Evolutionary conservation across 1,140 invertebrate species (phyloP).

Genomic region (Asbolus verrucosus): DNA sequence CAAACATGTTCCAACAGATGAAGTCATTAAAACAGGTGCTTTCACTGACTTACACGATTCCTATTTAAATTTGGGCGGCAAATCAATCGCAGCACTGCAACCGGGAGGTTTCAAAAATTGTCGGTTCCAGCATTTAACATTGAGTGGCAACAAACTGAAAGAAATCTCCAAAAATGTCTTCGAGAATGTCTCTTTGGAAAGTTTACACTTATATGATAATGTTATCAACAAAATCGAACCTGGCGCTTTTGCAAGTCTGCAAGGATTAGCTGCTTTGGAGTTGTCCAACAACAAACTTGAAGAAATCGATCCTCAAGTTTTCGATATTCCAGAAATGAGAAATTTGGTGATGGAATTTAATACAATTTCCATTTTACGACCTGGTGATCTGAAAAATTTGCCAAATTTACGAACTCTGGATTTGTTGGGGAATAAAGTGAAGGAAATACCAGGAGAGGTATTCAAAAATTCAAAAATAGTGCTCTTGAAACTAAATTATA

Average conservation of each 20-base stretch:
- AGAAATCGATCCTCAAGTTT: not conserved
- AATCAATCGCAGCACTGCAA: not conserved
- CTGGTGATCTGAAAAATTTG: constrained; percentile 47
- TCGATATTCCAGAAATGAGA: not conserved
- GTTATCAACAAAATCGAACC: not conserved
- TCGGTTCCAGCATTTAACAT: not conserved
- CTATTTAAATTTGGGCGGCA: not conserved
- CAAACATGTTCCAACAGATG: no score
- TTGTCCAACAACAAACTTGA: not conserved
- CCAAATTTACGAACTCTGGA: constrained; percentile 42
- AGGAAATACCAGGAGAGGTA: constrained; percentile 45
- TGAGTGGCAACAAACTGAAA: not conserved
- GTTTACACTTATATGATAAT: not conserved
- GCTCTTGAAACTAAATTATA: constrained; percentile 44
- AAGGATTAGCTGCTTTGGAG: not conserved
- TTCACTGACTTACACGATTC: not conserved
- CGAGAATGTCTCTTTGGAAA: constrained; percentile 3
- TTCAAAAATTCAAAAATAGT: constrained; percentile 39
- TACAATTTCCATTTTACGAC: not conserved
- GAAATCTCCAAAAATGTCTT: not conserved
- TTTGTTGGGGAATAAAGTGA: constrained; percentile 39
- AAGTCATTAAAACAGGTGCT: not conserved
- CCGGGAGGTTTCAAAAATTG: not conserved
- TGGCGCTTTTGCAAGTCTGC: not conserved
- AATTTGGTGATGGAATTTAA: not conserved